Conservation (phyloP, 2,797 vertebrate species). For the Pseudocheirus occidentalis region DNA sequence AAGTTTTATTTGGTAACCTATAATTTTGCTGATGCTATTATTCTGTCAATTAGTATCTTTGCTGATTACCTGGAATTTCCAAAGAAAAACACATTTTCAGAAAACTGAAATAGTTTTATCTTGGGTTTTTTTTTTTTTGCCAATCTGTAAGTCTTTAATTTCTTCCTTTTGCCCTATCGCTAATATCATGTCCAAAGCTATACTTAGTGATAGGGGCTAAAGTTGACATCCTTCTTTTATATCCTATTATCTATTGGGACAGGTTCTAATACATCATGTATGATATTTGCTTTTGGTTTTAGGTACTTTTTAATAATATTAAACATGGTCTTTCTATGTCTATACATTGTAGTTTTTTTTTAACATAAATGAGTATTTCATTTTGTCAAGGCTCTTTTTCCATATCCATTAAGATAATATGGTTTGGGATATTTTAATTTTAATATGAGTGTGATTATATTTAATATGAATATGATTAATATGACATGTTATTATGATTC, state of each 20-base stretch:
- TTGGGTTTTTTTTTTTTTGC: too few species aligned
- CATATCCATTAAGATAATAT: neutral
- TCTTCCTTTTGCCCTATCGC: neutral
- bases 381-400: neutral
- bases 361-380: neutral
- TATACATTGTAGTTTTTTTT: neutral
- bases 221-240: neutral
- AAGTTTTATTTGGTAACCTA: neutral
- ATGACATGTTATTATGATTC: too few species aligned
- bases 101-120: neutral
- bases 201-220: neutral
- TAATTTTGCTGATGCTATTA: neutral
- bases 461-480: too few species aligned
- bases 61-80: neutral
- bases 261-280: neutral
- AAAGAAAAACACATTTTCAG: neutral
- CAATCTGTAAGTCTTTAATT: neutral
- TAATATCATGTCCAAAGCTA: neutral
- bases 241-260: neutral
- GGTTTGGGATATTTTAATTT: neutral
- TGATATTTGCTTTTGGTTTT: neutral
- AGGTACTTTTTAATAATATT: neutral
- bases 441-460: neutral
- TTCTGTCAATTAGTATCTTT: neutral
- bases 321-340: neutral